Evolutionary conservation across 2,797 vertebrate species (phyloP).

Genomic region (Rhinophrynus dorsalis): DNA sequence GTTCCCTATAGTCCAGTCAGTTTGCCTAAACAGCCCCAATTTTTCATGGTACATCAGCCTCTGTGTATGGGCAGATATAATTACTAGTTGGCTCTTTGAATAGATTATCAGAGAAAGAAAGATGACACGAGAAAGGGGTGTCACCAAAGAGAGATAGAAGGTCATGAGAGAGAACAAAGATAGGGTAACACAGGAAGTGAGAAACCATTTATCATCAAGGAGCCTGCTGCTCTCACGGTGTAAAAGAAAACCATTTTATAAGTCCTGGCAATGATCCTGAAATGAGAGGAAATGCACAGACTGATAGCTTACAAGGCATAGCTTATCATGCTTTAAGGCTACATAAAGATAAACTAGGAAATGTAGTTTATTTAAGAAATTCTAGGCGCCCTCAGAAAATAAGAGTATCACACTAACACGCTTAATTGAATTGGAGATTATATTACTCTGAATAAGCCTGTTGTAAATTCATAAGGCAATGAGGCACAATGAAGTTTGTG

Average conservation of each 20-base stretch:
- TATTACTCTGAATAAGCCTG: background rate
- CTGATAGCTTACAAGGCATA: conserved; percentile 27
- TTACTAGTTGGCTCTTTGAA: conserved; percentile 12
- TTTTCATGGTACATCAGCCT: too few species aligned
- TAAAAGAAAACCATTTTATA: conserved; percentile 38
- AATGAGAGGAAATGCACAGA: conserved; percentile 34
- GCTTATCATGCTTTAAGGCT: conserved; percentile 2
- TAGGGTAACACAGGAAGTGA: conserved; percentile 12
- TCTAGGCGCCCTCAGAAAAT: too few species aligned
- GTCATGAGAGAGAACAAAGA: conserved; percentile 30
- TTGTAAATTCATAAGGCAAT: too few species aligned
- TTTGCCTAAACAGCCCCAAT: too few species aligned
- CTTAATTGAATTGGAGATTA: background rate
- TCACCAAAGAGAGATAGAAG: conserved; percentile 24
- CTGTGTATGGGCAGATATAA: too few species aligned
- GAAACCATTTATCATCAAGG: conserved; percentile 20
- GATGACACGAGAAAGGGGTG: conserved; percentile 11
- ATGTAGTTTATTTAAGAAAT: background rate
- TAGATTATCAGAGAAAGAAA: background rate
- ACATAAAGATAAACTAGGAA: background rate
- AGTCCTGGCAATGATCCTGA: conserved; percentile 15
- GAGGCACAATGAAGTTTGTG: too few species aligned
- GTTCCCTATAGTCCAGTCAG: too few species aligned
- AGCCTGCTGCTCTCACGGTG: conserved; percentile 15
- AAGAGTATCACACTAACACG: background rate